Base-by-base conservation (phyloP, 2,113 vertebrate species). In the Anguilla japonica region DNA sequence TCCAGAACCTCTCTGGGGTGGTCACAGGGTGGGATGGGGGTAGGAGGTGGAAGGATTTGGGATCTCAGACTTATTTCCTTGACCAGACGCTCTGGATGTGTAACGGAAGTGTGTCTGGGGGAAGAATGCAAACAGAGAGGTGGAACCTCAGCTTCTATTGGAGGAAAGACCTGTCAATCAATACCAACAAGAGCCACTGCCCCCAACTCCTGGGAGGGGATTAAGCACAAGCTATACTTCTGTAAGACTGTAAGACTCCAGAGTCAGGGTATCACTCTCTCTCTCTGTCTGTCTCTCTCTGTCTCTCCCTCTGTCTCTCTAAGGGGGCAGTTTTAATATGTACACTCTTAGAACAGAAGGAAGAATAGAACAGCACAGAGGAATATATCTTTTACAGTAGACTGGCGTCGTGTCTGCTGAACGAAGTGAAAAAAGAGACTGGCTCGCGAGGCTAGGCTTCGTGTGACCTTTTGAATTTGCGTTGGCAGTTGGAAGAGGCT, bases 71-170 rank as follows among this genome's bases (percentile, higher is more conserved):
- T n/a, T 39, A 40, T 41, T 14, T 39, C 2, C 40, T 5, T 41
- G 2, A 2, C 41, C 91, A 57, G 82, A 89, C 92, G 92, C 92
- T 92, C 93, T 91, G 93, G 93, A 95, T 93, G 95, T 95, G 94
- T 94, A 93, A 89, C 93, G 93, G 92, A 95, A 94, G 94, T 94
- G 95, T 95, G 93, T 85, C 91, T 34, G 93, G 94, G 94, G 94
- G 94, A 93, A 95, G 91, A 89, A 94, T 93, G 91, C 95, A 95
- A 93, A 95, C 94, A 94, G 83, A 67, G 60, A 26, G 56, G 86
- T 90, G 94, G 94, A 95, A 94, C 91, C 92, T 89, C 75, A 39
- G 85, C 80, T 90, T 91, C 91, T 85, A 94, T 94, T 90, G 93
- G 93, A 92, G 91, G 34, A 84, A 93, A 83, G 90, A 87, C 87